Base-by-base conservation (phyloP, 2,888 invertebrate genomes). In the Plebejus anna region DNA sequence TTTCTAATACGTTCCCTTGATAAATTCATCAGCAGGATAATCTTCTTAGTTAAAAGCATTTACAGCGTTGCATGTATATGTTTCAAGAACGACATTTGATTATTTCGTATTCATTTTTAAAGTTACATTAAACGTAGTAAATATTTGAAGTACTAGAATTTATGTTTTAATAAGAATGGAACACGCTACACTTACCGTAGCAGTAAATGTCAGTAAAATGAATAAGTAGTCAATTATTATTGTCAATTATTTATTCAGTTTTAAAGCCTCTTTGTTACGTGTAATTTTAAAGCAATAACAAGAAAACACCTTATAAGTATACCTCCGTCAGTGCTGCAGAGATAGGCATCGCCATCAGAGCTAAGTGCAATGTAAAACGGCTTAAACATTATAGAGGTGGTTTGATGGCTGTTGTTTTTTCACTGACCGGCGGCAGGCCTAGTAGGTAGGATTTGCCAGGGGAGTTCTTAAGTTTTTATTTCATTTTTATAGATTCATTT, bases 11-110 rank as follows among this genome's bases (percentile, higher is more conserved):
- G 66, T 36, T 6, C 22, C 32, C 66, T 66, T 66, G 66, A 66
- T 66, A 66, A 66, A 66, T 66, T 66, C 16, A 66, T 66, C 66
- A 66, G 66, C 66, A 4, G 66, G 13, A 66, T 66, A 66, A 66
- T 36, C 66, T 66, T 66, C 66, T 66, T 66, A 66, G 4, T 61
- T 61, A 61, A 61, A 61, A 61, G 66, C 5, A 66, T 13, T 61
- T 11, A 28, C 1, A 36, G 32, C 32, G 5, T 36, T 66, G 66
- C 32, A 66, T 36, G 22, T 22, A 66, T 13, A 66, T 66, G 66
- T 61, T 11, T 61, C 11, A 28, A 61, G 16, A 36, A 36, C 32
- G 32, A 32, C 13, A 36, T 13, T 32, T 32, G 32, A 66, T 59
- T 7, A 59, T 22, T 22, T 6, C 7, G 7, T 22, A 57, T n/a